Conservation (phyloP, 2,113 vertebrate genomes). For the Rana temporaria region DNA sequence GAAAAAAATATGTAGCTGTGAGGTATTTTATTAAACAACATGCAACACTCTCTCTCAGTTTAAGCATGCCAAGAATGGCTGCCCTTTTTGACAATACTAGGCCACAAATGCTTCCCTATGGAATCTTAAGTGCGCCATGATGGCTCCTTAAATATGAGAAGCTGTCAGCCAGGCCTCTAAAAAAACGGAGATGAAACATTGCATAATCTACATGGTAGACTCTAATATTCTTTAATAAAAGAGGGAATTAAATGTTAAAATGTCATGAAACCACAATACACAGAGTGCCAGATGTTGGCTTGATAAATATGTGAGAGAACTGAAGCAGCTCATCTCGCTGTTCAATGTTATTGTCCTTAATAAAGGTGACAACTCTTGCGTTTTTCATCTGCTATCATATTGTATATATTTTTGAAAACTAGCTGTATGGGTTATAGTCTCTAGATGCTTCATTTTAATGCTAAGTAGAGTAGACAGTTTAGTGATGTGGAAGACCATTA, state of each 20-base stretch:
- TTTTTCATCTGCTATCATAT: slow-evolving; percentile 75
- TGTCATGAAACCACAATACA: slow-evolving; percentile 32
- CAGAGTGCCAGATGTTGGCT: slow-evolving; percentile 44
- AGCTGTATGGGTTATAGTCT: slow-evolving; percentile 72
- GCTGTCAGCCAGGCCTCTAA: slow-evolving; percentile 15
- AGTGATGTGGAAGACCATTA: slow-evolving; percentile 86
- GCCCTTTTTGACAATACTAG: slow-evolving; percentile 35
- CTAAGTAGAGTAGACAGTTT: slow-evolving; percentile 81
- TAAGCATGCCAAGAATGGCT: slow-evolving; percentile 41
- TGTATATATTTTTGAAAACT: slow-evolving; percentile 73
- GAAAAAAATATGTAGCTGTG: slow-evolving; percentile 21
- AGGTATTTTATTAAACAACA: slow-evolving; percentile 33
- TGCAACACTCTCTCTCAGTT: slow-evolving; percentile 34
- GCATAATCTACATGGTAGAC: background rate
- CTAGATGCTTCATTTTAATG: slow-evolving; percentile 71
- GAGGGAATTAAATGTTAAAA: slow-evolving; percentile 26
- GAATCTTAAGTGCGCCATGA: slow-evolving; percentile 45
- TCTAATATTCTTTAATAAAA: slow-evolving; percentile 43
- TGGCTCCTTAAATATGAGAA: slow-evolving; percentile 32
- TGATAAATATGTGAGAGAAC: slow-evolving; percentile 9
- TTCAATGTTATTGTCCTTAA: slow-evolving; percentile 59
- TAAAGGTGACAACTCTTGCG: slow-evolving; percentile 69
- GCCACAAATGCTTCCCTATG: slow-evolving; percentile 26
- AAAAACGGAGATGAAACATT: slow-evolving; percentile 16
- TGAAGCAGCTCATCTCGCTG: slow-evolving; percentile 6